These are phyloP conservation scores for Noctua fimbriata DNA, from an alignment of 2,888 invertebrate species.

Conservation along the genomic window DNA sequence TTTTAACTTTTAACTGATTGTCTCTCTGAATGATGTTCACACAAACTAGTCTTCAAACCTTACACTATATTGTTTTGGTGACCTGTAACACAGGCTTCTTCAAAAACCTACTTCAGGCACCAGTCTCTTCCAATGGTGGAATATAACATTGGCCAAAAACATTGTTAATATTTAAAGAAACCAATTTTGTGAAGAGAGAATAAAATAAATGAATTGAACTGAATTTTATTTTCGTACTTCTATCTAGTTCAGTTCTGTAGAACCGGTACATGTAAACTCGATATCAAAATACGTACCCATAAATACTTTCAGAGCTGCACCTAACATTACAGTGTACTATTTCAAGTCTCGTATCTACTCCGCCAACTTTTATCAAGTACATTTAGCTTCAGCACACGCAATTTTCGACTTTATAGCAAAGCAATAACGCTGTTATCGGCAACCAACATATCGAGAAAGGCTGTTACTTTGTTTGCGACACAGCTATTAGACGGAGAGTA, in stretches of 20 bases:
- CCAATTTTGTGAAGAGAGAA: too few relatives aligned
- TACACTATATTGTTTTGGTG: too few relatives aligned
- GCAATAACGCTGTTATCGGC: slow-evolving; percentile 41
- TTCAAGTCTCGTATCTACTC: slow-evolving; percentile 33
- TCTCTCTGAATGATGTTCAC: too few relatives aligned
- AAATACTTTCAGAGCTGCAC: slow-evolving; percentile 38
- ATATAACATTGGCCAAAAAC: too few relatives aligned
- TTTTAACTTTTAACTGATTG: too few relatives aligned
- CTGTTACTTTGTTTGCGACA: slow-evolving; percentile 55
- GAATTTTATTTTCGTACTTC: neutral
- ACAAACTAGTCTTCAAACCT: too few relatives aligned
- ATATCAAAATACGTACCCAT: slow-evolving; percentile 29
- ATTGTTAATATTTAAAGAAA: too few relatives aligned
- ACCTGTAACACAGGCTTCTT: too few relatives aligned
- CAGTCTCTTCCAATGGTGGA: too few relatives aligned
- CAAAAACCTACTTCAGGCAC: neutral
- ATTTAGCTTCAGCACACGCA: slow-evolving; percentile 22
- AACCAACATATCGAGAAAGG: slow-evolving; percentile 21
- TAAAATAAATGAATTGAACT: too few relatives aligned
- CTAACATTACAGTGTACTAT: slow-evolving; percentile 32
- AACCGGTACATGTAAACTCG: slow-evolving; percentile 1
- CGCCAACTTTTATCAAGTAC: slow-evolving; percentile 26
- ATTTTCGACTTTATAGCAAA: slow-evolving; percentile 38
- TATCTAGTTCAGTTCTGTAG: neutral
- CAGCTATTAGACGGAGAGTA: slow-evolving; percentile 41